Conservation (phyloP, 2,888 invertebrate species). For the Xylota sylvarum region DNA sequence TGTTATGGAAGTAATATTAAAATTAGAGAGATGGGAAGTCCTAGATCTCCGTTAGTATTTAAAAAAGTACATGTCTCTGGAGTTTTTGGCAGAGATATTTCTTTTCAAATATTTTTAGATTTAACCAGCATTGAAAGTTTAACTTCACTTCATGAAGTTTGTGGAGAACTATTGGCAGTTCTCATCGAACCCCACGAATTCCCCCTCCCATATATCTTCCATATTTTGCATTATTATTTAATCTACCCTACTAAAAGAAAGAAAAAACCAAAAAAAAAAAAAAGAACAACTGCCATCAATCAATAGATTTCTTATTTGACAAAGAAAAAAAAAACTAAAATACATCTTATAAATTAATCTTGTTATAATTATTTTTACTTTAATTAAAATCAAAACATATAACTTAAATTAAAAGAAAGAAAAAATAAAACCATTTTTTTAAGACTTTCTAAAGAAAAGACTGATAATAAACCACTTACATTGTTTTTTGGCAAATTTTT, state of each 20-base stretch:
- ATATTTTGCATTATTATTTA: background rate
- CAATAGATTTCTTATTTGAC: slow-evolving; percentile 20
- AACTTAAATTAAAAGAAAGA: background rate
- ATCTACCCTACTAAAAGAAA: background rate
- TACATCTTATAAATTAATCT: slow-evolving; percentile 3
- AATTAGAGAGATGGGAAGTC: too few species aligned
- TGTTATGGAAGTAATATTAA: too few species aligned
- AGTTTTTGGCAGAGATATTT: too few species aligned
- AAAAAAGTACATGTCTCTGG: too few species aligned
- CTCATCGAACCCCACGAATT: too few species aligned
- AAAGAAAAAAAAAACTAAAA: background rate
- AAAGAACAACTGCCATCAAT: slow-evolving; percentile 41
- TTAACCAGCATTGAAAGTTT: too few species aligned
- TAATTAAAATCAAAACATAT: slow-evolving; percentile 2
- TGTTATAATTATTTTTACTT: slow-evolving; percentile 23
- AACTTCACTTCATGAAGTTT: too few species aligned
- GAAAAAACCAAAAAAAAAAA: background rate
- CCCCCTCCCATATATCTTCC: background rate
- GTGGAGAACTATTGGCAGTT: too few species aligned
- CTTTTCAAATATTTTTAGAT: too few species aligned
- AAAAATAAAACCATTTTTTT: slow-evolving; percentile 16
- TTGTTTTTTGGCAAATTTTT: slow-evolving; percentile 36
- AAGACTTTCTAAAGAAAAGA: slow-evolving; percentile 58
- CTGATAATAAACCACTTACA: slow-evolving; percentile 46
- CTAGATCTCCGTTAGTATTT: too few species aligned